Evolutionary conservation across 2,797 vertebrate species (phyloP).

Genomic region (Epinephelus coioides): DNA sequence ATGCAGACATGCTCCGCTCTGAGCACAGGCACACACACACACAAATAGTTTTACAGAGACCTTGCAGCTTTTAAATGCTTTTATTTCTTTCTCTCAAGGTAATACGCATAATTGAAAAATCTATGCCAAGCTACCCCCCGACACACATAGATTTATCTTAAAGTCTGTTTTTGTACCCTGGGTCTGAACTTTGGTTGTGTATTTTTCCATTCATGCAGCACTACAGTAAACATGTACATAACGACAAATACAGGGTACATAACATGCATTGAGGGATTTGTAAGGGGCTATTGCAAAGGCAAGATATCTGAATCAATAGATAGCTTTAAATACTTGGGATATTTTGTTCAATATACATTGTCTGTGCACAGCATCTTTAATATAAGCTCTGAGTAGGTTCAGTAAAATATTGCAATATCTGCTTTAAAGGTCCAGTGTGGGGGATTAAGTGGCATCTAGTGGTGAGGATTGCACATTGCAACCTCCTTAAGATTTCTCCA

Average conservation of each 20-base stretch:
- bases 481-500: too few relatives aligned
- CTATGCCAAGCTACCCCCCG: background rate
- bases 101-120: background rate
- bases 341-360: background rate
- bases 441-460: too few relatives aligned
- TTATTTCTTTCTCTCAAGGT: slow-evolving; percentile 8
- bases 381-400: too few relatives aligned
- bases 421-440: too few relatives aligned
- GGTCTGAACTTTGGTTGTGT: background rate
- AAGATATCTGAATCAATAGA: background rate
- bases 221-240: background rate
- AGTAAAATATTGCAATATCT: too few relatives aligned
- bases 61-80: background rate
- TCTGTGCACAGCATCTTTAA: background rate
- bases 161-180: background rate
- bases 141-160: background rate
- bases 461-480: too few relatives aligned
- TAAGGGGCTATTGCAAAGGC: background rate
- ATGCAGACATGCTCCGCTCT: background rate
- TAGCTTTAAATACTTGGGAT: background rate
- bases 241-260: background rate
- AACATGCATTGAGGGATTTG: background rate
- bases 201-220: background rate
- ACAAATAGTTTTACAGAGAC: background rate
- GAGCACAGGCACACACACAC: background rate